Conservation (phyloP, 2,797 vertebrate species). For the Dromococcyx pavoninus region DNA sequence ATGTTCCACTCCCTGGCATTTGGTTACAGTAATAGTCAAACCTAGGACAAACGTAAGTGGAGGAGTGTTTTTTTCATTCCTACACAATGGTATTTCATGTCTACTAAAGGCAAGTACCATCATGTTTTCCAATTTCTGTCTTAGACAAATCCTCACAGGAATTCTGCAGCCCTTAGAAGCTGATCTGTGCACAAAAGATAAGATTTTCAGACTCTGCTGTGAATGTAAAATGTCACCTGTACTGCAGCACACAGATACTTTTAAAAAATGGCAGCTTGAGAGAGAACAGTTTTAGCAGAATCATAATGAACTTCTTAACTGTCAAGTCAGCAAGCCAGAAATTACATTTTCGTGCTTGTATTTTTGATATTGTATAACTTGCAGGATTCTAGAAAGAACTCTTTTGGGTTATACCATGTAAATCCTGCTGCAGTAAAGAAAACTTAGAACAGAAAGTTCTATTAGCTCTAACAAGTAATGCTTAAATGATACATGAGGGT, state of each 20-base stretch:
- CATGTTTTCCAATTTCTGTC: background rate
- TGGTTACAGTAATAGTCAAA: background rate
- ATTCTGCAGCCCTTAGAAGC: background rate
- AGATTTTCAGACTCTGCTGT: background rate
- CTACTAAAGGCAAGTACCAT: background rate
- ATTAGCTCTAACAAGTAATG: fast-evolving
- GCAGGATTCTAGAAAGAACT: background rate
- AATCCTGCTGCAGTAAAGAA: background rate
- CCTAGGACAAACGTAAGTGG: background rate
- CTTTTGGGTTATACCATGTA: background rate
- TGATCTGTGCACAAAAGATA: background rate
- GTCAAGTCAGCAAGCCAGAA: background rate
- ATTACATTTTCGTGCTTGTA: background rate
- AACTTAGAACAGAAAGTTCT: background rate
- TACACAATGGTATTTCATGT: background rate
- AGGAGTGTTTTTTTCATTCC: background rate
- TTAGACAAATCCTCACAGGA: background rate
- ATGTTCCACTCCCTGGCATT: background rate
- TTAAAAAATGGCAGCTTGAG: background rate
- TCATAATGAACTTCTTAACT: background rate
- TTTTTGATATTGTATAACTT: background rate
- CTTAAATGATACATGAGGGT: background rate
- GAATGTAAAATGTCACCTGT: background rate
- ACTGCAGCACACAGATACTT: background rate
- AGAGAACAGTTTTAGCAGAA: background rate